Evolutionary conservation across 2,113 vertebrate genomes (phyloP), one percentile per base, ranked within the genome.

Genomic region (Panurus biarmicus): DNA sequence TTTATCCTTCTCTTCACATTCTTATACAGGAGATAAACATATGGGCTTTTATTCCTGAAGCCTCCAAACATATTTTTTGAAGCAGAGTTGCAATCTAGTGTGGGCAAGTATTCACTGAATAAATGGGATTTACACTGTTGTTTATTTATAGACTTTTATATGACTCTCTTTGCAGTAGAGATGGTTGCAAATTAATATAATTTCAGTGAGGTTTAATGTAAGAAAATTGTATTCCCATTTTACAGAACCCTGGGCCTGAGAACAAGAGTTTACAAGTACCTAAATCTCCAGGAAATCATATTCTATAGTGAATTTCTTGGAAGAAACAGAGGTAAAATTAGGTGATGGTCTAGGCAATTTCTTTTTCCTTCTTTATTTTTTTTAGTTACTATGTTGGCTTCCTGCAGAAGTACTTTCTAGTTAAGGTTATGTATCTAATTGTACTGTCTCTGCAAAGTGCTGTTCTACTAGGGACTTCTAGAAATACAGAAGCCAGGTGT

Each of bases 111-210:
- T 84, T 94, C 84, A 72, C 69, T 85, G 81, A 93, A 87, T 81
- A 95, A 81, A 89, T 87, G 61, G 77, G 53, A 85, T 84, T 92
- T 92, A 60, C 25, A 73, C 61, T 57, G 44, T 67, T 86, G 65
- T 87, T 92, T 95, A 95, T 95, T 95, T 94, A 91, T 95, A 93
- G 87, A 78, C 26, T 91, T 93, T 67, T 84, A 64, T 74, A 56
- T 75, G 19, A 8, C 35, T 92, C 31, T 81, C 47, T 86, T 80
- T 81, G 38, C 89, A 60, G 67, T 86, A 81, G 33, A 78, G 89
- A 71, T 85, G 15, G n/a, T 75, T 94, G 73, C 69, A 85, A 67
- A 92, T 90, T 51, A 84, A 60, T 72, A 35, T 50, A 70, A 77
- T 94, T 89, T 94, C 80, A 51, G 29, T n/a, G 24, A 69, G 23